phyloP scores from a whole-genome alignment of 2,888 invertebrate genomes.

The Dynastes hyllus region DNA sequence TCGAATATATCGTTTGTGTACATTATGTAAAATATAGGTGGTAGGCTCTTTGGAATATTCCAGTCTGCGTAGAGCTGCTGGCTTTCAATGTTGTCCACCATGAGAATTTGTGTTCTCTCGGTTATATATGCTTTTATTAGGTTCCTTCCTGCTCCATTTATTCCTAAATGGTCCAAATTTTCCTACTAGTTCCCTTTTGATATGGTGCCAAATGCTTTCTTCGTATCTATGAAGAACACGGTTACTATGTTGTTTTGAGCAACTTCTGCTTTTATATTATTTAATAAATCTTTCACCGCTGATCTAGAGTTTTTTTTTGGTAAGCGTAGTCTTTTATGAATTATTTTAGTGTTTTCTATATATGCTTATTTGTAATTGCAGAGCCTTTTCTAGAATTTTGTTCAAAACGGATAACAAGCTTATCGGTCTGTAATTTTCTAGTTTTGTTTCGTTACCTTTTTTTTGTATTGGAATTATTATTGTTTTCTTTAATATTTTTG shows the following conservation, averaged over 20 bases:
- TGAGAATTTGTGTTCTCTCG: constrained; percentile 2
- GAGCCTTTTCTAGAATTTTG: constrained; percentile 54
- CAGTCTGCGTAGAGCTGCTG: background rate
- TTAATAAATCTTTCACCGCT: constrained; percentile 25
- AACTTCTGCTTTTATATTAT: background rate
- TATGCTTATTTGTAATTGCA: background rate
- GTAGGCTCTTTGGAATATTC: constrained; percentile 25
- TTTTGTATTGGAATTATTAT: constrained; percentile 25
- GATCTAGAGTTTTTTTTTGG: constrained; percentile 11
- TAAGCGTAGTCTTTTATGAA: background rate
- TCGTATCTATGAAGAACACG: too few relatives aligned
- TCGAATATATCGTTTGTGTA: constrained; percentile 25
- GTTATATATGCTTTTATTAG: constrained; percentile 7
- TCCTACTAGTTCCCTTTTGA: too few relatives aligned
- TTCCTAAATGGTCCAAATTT: too few relatives aligned
- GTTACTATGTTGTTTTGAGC: too few relatives aligned
- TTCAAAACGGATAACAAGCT: constrained; percentile 2
- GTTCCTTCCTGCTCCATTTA: background rate
- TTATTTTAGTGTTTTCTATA: background rate
- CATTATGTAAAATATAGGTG: constrained; percentile 18
- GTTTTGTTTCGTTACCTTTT: constrained; percentile 26
- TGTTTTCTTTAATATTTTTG: background rate
- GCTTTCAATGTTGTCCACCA: too few relatives aligned
- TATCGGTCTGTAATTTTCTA: constrained; percentile 23
- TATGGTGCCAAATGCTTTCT: too few relatives aligned